Conservation (phyloP, 2,888 invertebrate species). For the Ephialtes manifestator region DNA sequence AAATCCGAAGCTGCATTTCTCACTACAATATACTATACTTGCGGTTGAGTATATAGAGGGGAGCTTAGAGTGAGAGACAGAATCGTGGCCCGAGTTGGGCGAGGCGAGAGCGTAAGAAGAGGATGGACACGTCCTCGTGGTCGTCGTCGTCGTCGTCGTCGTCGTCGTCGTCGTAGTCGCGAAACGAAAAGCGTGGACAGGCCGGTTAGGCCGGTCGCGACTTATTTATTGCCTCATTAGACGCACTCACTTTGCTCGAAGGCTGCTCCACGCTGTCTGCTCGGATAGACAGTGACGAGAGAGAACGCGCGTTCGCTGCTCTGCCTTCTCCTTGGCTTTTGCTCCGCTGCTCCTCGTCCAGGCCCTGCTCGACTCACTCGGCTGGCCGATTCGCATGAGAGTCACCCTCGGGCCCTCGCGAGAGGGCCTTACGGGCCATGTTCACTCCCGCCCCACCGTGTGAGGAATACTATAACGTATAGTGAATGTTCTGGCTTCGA, state of each 20-base stretch:
- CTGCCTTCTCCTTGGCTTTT: slow-evolving; percentile 67
- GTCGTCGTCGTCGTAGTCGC: slow-evolving; percentile 76
- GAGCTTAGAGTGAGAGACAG: slow-evolving; percentile 27
- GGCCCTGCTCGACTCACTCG: slow-evolving; percentile 70
- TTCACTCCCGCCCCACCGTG: slow-evolving; percentile 16
- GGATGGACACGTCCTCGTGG: slow-evolving; percentile 82
- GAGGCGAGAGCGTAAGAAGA: slow-evolving; percentile 74
- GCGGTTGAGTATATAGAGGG: neutral
- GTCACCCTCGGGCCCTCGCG: slow-evolving; percentile 20
- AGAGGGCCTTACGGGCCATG: neutral
- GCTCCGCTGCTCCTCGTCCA: slow-evolving; percentile 64
- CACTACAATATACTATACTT: slow-evolving; percentile 12
- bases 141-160: slow-evolving; percentile 76
- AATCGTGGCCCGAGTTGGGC: slow-evolving; percentile 60
- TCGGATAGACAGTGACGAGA: slow-evolving; percentile 86
- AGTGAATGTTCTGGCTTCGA: slow-evolving; percentile 21
- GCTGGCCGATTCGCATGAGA: slow-evolving; percentile 47
- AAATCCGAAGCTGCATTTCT: slow-evolving; percentile 44
- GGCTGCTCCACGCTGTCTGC: slow-evolving; percentile 86
- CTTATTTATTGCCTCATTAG: slow-evolving; percentile 86
- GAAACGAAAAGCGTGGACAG: slow-evolving; percentile 84
- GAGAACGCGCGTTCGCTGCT: slow-evolving; percentile 56
- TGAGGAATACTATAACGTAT: slow-evolving; percentile 21
- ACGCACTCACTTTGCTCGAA: slow-evolving; percentile 85
- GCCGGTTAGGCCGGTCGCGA: slow-evolving; percentile 84